These are phyloP conservation scores for Phania funesta DNA, from an alignment of 2,888 invertebrate genomes.

Conservation along the genomic window DNA sequence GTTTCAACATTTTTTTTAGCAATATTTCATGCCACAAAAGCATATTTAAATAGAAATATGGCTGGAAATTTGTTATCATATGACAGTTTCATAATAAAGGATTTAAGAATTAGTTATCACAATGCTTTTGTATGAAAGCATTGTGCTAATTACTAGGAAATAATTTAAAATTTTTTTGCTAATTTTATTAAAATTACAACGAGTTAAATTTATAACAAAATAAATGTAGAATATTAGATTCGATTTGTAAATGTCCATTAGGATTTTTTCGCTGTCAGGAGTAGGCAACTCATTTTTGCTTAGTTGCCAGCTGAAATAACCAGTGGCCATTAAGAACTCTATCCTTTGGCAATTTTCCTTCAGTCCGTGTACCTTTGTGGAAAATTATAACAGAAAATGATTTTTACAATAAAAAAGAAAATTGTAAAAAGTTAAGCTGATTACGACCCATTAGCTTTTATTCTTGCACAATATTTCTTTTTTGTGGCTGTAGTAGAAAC, in stretches of 20 bases:
- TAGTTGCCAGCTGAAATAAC: conserved; percentile 36
- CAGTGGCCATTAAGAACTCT: conserved; percentile 52
- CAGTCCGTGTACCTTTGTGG: conserved; percentile 10
- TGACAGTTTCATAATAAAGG: not conserved
- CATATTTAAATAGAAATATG: too few species aligned
- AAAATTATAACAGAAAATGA: conserved; percentile 41
- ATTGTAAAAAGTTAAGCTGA: conserved; percentile 63
- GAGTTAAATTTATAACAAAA: not conserved
- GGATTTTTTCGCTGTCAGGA: conserved; percentile 32
- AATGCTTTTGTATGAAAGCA: too few species aligned
- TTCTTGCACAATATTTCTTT: conserved; percentile 22
- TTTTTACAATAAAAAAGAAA: not conserved
- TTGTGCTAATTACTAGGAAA: too few species aligned
- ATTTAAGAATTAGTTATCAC: too few species aligned
- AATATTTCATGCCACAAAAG: too few species aligned
- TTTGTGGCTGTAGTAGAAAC: not conserved
- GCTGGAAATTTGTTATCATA: too few species aligned
- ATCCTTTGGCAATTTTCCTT: not conserved
- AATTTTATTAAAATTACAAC: not conserved
- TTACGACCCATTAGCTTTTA: conserved; percentile 64
- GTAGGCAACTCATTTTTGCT: conserved; percentile 19
- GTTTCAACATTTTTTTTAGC: too few species aligned
- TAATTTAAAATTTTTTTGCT: too few species aligned
- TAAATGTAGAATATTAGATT: not conserved
- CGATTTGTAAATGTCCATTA: not conserved